Percentiles rank a stretch among this genome's conserved stretches.
Evolutionary conservation across 2,888 invertebrate genomes (phyloP).

Genomic region (Aethes cnicana): DNA sequence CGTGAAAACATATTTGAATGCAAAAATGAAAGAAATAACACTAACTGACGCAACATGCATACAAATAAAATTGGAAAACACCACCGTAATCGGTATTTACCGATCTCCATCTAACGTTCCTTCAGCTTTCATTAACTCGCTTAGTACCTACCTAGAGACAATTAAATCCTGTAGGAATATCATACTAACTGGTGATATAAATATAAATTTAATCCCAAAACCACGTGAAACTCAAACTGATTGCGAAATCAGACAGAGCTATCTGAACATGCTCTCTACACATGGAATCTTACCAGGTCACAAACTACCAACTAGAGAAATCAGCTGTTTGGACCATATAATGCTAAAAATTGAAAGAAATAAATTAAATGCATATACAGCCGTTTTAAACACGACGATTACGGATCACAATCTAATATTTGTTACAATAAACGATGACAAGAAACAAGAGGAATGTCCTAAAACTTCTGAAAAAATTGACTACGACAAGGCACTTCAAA

Average conservation of each 20-base stretch:
- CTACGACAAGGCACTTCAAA: too few relatives aligned
- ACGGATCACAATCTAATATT: too few relatives aligned
- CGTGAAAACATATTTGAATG: not conserved
- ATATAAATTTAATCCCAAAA: conserved; percentile 33
- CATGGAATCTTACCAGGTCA: conserved; percentile 22
- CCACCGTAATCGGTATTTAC: conserved; percentile 34
- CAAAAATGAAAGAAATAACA: conserved; percentile 29
- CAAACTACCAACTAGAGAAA: conserved; percentile 14
- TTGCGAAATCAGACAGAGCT: not conserved
- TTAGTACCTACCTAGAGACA: conserved; percentile 30
- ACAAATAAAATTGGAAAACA: conserved; percentile 28
- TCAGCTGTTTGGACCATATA: conserved; percentile 23
- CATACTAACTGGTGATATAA: conserved; percentile 38
- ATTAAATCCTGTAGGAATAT: conserved; percentile 30
- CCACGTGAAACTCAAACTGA: not conserved
- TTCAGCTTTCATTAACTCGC: conserved; percentile 32
- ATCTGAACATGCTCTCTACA: conserved; percentile 6
- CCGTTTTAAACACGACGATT: conserved; percentile 21
- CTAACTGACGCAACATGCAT: conserved; percentile 32
- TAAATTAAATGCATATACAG: not conserved
- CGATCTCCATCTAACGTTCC: conserved; percentile 36
- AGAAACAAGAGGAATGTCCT: too few relatives aligned
- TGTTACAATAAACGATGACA: too few relatives aligned
- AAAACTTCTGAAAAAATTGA: too few relatives aligned
- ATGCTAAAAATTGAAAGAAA: conserved; percentile 21